Conservation (phyloP, 1,140 invertebrate species). For the Pogonognathellus flavescens region DNA sequence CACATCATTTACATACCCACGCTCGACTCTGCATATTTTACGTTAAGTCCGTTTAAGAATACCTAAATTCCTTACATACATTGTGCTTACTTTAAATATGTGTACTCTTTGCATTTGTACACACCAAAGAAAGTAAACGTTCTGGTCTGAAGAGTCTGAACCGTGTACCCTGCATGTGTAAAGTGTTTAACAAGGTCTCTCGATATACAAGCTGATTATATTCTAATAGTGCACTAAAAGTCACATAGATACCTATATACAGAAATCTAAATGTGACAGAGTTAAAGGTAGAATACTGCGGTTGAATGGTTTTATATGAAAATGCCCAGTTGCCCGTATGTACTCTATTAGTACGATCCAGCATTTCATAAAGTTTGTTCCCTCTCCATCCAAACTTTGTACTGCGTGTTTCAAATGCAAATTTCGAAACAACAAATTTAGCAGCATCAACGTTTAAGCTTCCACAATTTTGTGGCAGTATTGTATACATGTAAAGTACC, state of each 20-base stretch:
- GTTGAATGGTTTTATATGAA: background rate
- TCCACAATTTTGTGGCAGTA: background rate
- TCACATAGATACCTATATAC: background rate
- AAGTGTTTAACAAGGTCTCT: no score
- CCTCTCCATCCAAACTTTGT: background rate
- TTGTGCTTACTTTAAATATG: background rate
- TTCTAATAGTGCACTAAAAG: background rate
- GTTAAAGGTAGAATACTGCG: background rate
- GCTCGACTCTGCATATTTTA: conserved; percentile 22
- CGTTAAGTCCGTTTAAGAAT: conserved; percentile 17
- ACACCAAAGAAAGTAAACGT: background rate
- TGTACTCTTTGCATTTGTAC: background rate
- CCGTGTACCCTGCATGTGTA: no score
- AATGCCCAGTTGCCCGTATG: background rate
- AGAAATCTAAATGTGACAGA: background rate
- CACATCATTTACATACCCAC: conserved; percentile 21
- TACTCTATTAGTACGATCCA: background rate
- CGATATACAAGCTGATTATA: no score
- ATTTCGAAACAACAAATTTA: conserved; percentile 13
- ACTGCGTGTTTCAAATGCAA: background rate
- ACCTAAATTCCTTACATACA: background rate
- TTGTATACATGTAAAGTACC: background rate
- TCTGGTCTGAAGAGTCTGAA: no score
- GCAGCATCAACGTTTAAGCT: background rate
- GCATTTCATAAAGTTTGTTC: conserved; percentile 1